Evolutionary conservation across 2,888 invertebrate genomes (phyloP).

Genomic region (Andricus curvator): DNA sequence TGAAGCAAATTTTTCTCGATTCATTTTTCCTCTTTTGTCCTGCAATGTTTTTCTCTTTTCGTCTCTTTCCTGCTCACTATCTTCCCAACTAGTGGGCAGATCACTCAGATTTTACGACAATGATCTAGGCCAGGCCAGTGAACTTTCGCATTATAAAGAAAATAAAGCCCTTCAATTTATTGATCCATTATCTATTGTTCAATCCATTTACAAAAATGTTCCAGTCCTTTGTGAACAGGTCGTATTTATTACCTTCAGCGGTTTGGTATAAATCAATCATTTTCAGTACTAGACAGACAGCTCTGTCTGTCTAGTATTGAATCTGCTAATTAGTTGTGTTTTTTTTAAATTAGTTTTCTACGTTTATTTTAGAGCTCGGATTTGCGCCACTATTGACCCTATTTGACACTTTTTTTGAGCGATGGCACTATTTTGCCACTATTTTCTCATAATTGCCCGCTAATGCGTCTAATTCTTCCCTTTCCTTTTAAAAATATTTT

Average conservation of each 20-base stretch:
- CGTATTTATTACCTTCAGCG: background rate
- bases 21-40: constrained; percentile 45
- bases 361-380: too few relatives aligned
- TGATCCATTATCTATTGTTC: constrained; percentile 10
- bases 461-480: too few relatives aligned
- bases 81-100: constrained; percentile 44
- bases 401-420: too few relatives aligned
- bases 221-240: background rate
- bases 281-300: too few relatives aligned
- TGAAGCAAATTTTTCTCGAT: constrained; percentile 40
- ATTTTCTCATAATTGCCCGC: too few relatives aligned
- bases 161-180: constrained; percentile 14
- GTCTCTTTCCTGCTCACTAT: constrained; percentile 44
- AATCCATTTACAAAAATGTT: background rate
- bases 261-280: background rate
- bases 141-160: constrained; percentile 54
- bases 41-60: constrained; percentile 36
- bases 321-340: too few relatives aligned
- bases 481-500: too few relatives aligned
- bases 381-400: too few relatives aligned
- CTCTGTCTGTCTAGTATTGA: background rate
- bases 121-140: constrained; percentile 63
- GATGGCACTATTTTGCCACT: too few relatives aligned
- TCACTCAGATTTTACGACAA: constrained; percentile 60
- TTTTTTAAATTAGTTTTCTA: too few relatives aligned